Evolutionary conservation across 2,113 vertebrate species (phyloP).

Genomic region (Cisticola juncidis): DNA sequence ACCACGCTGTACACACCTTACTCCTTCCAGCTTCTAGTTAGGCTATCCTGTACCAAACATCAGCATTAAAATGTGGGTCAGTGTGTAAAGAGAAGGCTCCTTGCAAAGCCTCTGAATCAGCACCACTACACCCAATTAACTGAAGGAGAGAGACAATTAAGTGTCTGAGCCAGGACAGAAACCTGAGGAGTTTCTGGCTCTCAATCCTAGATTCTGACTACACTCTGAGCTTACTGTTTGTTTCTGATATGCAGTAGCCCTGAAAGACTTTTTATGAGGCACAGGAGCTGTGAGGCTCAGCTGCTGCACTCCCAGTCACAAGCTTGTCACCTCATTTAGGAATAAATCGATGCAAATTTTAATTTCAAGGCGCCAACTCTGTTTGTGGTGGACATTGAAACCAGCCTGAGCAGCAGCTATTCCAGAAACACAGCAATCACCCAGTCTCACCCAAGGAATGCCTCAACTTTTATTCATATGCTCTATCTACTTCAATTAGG

Average conservation of each 20-base stretch:
- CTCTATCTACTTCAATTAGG: not conserved
- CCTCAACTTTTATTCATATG: not conserved
- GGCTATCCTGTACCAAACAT: not conserved
- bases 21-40: not conserved
- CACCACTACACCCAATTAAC: not conserved
- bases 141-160: not conserved
- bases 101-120: not conserved
- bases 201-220: not conserved
- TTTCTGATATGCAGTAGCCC: not conserved
- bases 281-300: not conserved
- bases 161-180: conserved; percentile 24
- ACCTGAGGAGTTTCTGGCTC: not conserved
- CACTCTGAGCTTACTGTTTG: not conserved
- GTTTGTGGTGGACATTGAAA: not conserved
- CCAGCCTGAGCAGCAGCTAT: not conserved
- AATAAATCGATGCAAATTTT: not conserved
- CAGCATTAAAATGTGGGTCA: not conserved
- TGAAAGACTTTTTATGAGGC: not conserved
- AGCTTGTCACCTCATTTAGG: not conserved
- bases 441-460: not conserved
- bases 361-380: not conserved
- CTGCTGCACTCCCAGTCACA: not conserved
- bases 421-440: not conserved
- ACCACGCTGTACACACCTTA: not conserved
- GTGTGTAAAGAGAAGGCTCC: not conserved